Percentiles rank a stretch among this genome's conserved stretches.
Evolutionary conservation across 2,113 vertebrate genomes (phyloP).

Genomic region (Gymnogyps californianus): DNA sequence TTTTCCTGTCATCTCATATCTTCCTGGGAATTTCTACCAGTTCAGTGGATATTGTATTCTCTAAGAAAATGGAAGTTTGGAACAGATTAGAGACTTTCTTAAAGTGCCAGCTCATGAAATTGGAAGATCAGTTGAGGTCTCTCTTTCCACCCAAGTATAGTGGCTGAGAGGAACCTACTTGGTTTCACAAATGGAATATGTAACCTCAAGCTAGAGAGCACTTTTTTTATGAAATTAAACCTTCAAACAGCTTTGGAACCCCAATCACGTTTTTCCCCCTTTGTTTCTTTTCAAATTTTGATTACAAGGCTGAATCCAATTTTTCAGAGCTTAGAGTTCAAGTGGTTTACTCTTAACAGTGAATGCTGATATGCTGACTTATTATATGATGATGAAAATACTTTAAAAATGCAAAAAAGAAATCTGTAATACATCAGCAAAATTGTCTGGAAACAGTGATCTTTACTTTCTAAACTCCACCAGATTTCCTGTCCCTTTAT

Average conservation of each 20-base stretch:
- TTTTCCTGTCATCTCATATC: neutral
- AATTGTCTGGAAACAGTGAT: neutral
- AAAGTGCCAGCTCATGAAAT: neutral
- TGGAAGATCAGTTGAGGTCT: neutral
- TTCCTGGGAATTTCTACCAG: neutral
- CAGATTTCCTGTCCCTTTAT: neutral
- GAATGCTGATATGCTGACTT: neutral
- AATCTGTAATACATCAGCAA: neutral
- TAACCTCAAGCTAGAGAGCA: neutral
- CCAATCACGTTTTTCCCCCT: fast-evolving
- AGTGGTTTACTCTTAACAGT: neutral
- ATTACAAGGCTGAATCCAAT: neutral
- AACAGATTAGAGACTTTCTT: neutral
- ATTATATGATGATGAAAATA: neutral
- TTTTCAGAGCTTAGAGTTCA: neutral
- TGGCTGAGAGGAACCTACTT: neutral
- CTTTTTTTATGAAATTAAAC: neutral
- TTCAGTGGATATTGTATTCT: neutral
- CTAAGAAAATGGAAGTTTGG: neutral
- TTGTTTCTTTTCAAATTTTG: neutral
- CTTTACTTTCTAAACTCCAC: neutral
- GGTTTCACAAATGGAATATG: neutral
- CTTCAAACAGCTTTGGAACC: neutral
- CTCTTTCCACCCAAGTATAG: neutral
- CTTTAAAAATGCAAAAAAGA: neutral